These are phyloP conservation scores for Pinctada fucata DNA, from an alignment of 2,888 invertebrate species.

Conservation along the genomic window DNA sequence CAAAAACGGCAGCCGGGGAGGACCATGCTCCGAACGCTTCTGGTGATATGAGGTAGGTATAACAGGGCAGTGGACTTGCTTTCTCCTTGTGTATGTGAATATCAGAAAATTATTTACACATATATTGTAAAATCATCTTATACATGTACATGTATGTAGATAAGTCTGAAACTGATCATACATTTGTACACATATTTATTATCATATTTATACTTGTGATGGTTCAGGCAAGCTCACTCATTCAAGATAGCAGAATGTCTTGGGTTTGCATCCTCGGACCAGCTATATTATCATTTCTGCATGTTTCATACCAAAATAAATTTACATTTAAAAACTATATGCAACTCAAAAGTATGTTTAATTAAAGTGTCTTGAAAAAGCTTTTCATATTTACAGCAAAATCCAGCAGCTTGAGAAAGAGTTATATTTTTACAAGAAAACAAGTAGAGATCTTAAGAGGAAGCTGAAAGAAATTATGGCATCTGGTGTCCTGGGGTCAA, in stretches of 20 bases:
- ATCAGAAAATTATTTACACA: too few species aligned
- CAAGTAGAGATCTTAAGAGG: constrained; percentile 73
- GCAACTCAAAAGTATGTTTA: too few species aligned
- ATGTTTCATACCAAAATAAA: too few species aligned
- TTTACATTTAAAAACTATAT: too few species aligned
- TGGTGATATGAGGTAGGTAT: neutral
- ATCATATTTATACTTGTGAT: too few species aligned
- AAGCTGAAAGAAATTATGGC: constrained; percentile 66
- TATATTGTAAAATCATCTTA: neutral
- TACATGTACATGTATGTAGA: neutral
- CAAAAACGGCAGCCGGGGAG: constrained; percentile 29
- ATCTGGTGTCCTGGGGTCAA: constrained; percentile 58
- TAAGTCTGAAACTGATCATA: too few species aligned
- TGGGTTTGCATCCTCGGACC: too few species aligned
- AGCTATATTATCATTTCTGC: too few species aligned
- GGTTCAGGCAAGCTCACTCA: too few species aligned
- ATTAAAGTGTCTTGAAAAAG: too few species aligned
- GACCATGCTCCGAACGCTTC: neutral
- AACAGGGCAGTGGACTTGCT: neutral
- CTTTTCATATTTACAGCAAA: constrained; percentile 47
- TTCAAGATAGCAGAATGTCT: too few species aligned
- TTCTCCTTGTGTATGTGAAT: too few species aligned
- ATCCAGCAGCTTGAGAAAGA: constrained; percentile 74
- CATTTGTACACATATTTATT: neutral
- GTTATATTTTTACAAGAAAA: constrained; percentile 76